Conservation (phyloP, 2,797 vertebrate genomes). For the Apogon hyalosoma region DNA sequence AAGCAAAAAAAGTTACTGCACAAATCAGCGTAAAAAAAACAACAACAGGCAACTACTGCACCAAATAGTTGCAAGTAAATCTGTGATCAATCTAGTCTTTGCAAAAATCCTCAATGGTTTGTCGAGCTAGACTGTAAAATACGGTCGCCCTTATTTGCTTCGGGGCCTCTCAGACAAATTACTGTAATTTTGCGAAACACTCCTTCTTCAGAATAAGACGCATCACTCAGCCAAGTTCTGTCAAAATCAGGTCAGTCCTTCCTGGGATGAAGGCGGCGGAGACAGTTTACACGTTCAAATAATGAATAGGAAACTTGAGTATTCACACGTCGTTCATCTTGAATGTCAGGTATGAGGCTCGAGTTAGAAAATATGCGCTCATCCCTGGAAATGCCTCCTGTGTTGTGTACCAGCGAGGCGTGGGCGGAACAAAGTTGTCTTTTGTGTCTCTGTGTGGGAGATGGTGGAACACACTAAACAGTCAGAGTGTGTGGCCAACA, state of each 20-base stretch:
- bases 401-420: conserved; percentile 23
- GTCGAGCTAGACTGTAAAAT: conserved; percentile 4
- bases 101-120: background rate
- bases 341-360: conserved; percentile 34
- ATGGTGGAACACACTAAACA: conserved; percentile 10
- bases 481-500: conserved; percentile 15
- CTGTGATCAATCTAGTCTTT: too few relatives aligned
- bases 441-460: conserved; percentile 29
- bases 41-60: too few relatives aligned
- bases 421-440: conserved; percentile 38
- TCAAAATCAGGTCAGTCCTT: conserved; percentile 54
- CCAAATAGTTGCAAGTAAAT: too few relatives aligned
- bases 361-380: conserved; percentile 24
- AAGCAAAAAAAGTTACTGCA: too few relatives aligned
- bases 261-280: conserved; percentile 32
- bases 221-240: conserved; percentile 42
- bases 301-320: conserved; percentile 36
- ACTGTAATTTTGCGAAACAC: conserved; percentile 37
- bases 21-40: too few relatives aligned
- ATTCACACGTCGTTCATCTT: conserved; percentile 35
- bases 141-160: conserved; percentile 15
- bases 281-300: conserved; percentile 32
- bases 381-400: conserved; percentile 29
- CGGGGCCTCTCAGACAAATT: conserved; percentile 15
- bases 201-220: conserved; percentile 23